Evolutionary conservation across 2,888 invertebrate genomes (phyloP).

Genomic region (Cephalotes varians): DNA sequence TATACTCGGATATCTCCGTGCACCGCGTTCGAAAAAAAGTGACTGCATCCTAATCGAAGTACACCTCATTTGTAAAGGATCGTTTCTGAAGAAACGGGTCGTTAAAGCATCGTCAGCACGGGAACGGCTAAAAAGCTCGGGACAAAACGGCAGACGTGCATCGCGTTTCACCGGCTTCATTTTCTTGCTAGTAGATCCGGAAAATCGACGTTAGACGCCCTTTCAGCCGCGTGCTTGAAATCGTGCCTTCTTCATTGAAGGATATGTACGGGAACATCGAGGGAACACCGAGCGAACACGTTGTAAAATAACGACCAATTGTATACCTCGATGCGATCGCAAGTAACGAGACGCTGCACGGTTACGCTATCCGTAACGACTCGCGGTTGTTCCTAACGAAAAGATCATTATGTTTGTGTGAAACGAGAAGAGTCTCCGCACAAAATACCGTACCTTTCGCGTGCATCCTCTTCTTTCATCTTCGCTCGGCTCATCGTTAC

Average conservation of each 20-base stretch:
- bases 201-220: constrained; percentile 29
- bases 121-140: constrained; percentile 18
- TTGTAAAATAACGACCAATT: constrained; percentile 46
- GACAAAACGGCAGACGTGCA: constrained; percentile 30
- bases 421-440: constrained; percentile 29
- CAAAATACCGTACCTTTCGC: constrained; percentile 13
- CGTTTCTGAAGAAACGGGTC: constrained; percentile 12
- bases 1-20: not conserved
- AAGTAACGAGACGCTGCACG: constrained; percentile 27
- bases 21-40: not conserved
- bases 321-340: constrained; percentile 18
- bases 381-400: constrained; percentile 44
- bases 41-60: constrained; percentile 22
- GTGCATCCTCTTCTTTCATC: constrained; percentile 14
- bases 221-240: constrained; percentile 24
- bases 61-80: not conserved
- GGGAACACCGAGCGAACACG: not conserved
- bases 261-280: not conserved
- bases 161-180: constrained; percentile 18
- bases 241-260: constrained; percentile 25
- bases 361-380: constrained; percentile 23
- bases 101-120: constrained; percentile 45
- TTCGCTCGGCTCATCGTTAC: constrained; percentile 18
- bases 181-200: constrained; percentile 33
- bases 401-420: constrained; percentile 45